A percentile compares a stretch with the other conserved stretches of the same genome.
phyloP scores from a whole-genome alignment of 2,113 vertebrate species.

The Dendropsophus ebraccatus region DNA sequence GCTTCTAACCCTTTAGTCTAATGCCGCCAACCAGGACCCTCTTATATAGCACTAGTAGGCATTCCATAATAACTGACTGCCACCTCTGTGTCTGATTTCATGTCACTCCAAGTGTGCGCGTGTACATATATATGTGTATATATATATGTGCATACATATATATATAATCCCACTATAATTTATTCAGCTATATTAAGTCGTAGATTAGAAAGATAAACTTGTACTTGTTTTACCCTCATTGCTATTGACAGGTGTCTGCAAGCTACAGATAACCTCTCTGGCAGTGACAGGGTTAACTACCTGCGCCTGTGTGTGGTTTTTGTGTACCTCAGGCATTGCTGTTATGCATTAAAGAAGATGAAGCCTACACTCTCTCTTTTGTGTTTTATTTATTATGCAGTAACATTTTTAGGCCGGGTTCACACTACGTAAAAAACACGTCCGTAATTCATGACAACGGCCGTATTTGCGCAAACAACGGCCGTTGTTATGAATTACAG shows the following conservation, averaged over 20 bases:
- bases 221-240: constrained; percentile 85
- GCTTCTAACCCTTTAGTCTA: constrained; percentile 78
- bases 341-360: constrained; percentile 93
- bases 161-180: constrained; percentile 97
- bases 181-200: constrained; percentile 99
- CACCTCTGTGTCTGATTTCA: constrained; percentile 84
- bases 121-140: constrained; percentile 59
- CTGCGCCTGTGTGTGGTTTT: constrained; percentile 97
- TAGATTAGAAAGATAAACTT: constrained; percentile 93
- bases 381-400: background rate
- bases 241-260: constrained; percentile 29
- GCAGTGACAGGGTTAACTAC: constrained; percentile 76
- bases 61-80: constrained; percentile 72
- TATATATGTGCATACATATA: constrained; percentile 77
- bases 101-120: constrained; percentile 69
- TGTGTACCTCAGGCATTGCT: constrained; percentile 99
- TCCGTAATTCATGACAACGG: too few species aligned
- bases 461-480: too few species aligned
- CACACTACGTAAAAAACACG: too few species aligned
- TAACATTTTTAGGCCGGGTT: too few species aligned
- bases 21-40: constrained; percentile 74
- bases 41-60: constrained; percentile 73
- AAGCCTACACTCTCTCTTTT: constrained; percentile 32
- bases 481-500: too few species aligned
- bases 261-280: background rate